phyloP scores from a whole-genome alignment of 1,140 invertebrate species.

The Polypedilum vanderplanki region DNA sequence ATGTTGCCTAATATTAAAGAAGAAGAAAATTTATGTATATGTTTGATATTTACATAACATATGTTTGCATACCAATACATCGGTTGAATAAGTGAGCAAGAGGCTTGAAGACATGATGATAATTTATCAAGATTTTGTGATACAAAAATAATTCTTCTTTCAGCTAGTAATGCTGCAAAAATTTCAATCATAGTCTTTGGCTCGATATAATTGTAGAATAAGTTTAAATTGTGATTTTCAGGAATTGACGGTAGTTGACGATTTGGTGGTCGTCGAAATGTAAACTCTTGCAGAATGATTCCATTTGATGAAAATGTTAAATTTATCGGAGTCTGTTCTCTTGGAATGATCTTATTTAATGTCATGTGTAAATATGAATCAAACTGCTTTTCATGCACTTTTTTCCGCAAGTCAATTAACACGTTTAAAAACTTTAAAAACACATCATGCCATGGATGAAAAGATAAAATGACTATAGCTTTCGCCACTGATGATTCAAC shows the following conservation, averaged over 20 bases:
- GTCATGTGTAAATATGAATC: conserved; percentile 59
- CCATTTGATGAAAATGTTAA: conserved; percentile 38
- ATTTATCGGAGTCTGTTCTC: conserved; percentile 32
- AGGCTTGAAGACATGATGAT: conserved; percentile 89
- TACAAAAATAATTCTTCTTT: conserved; percentile 83
- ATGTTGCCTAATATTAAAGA: conserved; percentile 59
- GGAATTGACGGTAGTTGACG: conserved; percentile 85
- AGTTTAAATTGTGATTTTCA: conserved; percentile 89
- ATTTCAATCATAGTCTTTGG: conserved; percentile 86
- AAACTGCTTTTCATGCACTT: conserved; percentile 37
- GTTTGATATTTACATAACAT: too few relatives aligned
- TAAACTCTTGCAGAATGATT: conserved; percentile 58
- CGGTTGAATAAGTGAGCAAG: conserved; percentile 87
- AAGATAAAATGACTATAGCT: conserved; percentile 61
- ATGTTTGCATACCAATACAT: conserved; percentile 65
- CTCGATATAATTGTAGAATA: conserved; percentile 93
- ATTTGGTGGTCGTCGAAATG: conserved; percentile 68
- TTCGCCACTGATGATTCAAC: conserved; percentile 51
- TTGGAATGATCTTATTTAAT: conserved; percentile 56
- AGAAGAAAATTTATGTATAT: too few relatives aligned
- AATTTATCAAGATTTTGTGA: conserved; percentile 78
- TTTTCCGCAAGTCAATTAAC: conserved; percentile 37
- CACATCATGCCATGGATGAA: conserved; percentile 90
- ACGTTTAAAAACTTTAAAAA: conserved; percentile 72
- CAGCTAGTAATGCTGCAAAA: conserved; percentile 90